Evolutionary conservation across 1,140 invertebrate species (phyloP), one percentile per base, ranked within the genome.

Genomic region (Drosophila paulistorum): DNA sequence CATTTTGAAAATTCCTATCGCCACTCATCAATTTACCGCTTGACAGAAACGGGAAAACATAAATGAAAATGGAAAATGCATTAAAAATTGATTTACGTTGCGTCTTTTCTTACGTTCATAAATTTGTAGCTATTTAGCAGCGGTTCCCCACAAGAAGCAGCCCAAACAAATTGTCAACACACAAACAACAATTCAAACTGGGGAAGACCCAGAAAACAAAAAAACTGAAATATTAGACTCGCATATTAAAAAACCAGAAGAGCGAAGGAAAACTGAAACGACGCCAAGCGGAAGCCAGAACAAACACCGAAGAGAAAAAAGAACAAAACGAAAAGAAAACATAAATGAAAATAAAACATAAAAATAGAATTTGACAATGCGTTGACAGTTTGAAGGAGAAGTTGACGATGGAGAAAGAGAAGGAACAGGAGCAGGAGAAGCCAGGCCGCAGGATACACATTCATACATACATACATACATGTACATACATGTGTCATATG

Each of bases 61-160:
- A 83, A 89, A 89, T 82, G 83, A 77, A 79, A 87, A 87, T 84
- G 84, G 83, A 77, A 79, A 87, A 87, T 84, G 84, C 83, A 87
- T 89, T 87, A 89, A 87, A 87, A 89, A 80, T 87, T 87, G 84
- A 87, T 87, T 83, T 89, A 89, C 84, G 74, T 71, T 77, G 23
- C 17, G 72, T 74, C 77, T 77, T 80, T 51, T 11, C 17, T 37
- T 83, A 89, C 80, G 80, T 74, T 87, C 83, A 87, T 87, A 87
- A 87, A 87, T 87, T 87, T 87, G 83, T 87, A 87, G 84, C 83
- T 87, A 89, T 89, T 87, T 87, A 87, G 84, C 79, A 87, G 84
- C 79, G 84, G 84, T 83, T 79, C 68, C 74, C 66, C 73, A 71
- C 68, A 85, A 81, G 69, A 76, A 75, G 48, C 83, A 73, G 72